Conservation (phyloP, 2,888 invertebrate genomes). For the Ormyrus thymus region DNA sequence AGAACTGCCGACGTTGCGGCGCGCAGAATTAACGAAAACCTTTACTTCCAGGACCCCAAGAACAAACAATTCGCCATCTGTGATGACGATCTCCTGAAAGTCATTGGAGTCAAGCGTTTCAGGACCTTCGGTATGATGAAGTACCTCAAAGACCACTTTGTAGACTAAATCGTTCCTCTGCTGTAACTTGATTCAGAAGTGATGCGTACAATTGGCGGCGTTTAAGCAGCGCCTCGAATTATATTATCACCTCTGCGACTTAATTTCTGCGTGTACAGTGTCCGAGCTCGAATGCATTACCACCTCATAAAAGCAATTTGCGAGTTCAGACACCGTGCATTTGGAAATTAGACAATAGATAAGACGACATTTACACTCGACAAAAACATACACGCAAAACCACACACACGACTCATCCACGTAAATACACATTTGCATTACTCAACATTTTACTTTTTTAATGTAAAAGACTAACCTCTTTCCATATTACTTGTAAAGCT, state of each 20-base stretch:
- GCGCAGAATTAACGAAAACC: conserved; percentile 13
- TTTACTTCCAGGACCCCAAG: conserved; percentile 84
- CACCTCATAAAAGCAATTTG: conserved; percentile 4
- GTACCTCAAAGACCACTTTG: conserved; percentile 93
- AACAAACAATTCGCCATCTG: conserved; percentile 97
- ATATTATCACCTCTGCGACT: not conserved
- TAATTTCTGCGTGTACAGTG: conserved; percentile 26
- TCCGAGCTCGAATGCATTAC: conserved; percentile 10
- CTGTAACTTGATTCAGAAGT: conserved; percentile 55
- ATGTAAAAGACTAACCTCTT: conserved; percentile 46
- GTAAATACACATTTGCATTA: conserved; percentile 16
- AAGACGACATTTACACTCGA: not conserved
- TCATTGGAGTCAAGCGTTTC: conserved; percentile 94
- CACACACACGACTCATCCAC: conserved; percentile 4
- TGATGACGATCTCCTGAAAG: conserved; percentile 91
- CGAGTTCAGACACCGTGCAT: conserved; percentile 28
- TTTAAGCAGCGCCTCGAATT: conserved; percentile 2
- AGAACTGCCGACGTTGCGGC: not conserved
- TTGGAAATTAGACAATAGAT: not conserved
- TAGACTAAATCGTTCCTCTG: conserved; percentile 76
- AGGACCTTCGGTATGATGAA: conserved; percentile 98
- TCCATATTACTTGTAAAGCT: conserved; percentile 37
- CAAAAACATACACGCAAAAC: conserved; percentile 1
- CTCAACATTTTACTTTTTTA: conserved; percentile 50
- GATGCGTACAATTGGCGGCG: conserved; percentile 55